Conservation (phyloP, 1,140 invertebrate species). For the Monochamus saltuarius region DNA sequence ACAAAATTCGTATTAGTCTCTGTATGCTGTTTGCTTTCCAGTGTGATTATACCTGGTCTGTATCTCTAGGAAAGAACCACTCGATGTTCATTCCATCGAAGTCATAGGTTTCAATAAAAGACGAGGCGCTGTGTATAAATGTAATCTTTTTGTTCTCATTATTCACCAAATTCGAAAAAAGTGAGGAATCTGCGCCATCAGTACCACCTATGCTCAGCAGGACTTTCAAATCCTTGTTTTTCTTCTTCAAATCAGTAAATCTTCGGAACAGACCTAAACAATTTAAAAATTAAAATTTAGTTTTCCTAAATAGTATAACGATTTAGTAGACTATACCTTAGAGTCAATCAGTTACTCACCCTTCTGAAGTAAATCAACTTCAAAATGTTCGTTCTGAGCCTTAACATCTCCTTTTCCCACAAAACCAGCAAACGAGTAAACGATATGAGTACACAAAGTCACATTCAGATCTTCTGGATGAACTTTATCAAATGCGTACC, state of each 20-base stretch:
- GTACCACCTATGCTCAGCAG: slow-evolving; percentile 70
- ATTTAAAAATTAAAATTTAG: neutral
- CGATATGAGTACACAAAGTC: slow-evolving; percentile 69
- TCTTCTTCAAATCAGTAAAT: slow-evolving; percentile 58
- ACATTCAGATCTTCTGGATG: slow-evolving; percentile 67
- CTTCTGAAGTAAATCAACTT: slow-evolving; percentile 11
- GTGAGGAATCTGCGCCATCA: no score
- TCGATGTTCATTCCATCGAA: no score
- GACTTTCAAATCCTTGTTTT: slow-evolving; percentile 63
- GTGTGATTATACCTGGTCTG: no score
- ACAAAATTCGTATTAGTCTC: no score
- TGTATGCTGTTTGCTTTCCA: no score
- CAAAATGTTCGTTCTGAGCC: slow-evolving; percentile 59
- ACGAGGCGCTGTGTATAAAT: no score
- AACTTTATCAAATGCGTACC: slow-evolving; percentile 68
- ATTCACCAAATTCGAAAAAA: no score
- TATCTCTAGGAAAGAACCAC: no score
- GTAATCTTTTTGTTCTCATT: no score
- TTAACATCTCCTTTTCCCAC: slow-evolving; percentile 53
- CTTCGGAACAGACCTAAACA: slow-evolving; percentile 50
- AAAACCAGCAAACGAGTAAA: slow-evolving; percentile 70
- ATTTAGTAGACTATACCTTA: no score
- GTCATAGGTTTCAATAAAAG: no score
- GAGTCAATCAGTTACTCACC: no score
- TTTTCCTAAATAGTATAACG: slow-evolving; percentile 3